phyloP scores from a whole-genome alignment of 2,113 vertebrate species.

The Promerops cafer region DNA sequence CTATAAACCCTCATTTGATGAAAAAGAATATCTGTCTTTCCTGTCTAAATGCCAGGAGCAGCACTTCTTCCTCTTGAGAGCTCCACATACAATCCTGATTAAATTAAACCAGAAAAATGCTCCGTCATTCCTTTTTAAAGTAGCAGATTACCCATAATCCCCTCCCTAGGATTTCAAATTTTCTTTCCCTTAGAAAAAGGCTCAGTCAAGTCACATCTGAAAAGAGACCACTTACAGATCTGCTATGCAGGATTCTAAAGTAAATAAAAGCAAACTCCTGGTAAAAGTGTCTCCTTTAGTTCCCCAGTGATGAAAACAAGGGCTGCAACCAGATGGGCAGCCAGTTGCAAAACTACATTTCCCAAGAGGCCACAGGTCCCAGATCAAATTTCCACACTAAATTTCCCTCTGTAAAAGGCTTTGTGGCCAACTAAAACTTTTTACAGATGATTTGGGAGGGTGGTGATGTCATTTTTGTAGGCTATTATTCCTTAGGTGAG shows the following conservation, averaged over 20 bases:
- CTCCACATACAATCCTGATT: neutral
- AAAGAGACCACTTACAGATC: neutral
- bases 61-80: neutral
- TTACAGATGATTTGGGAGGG: neutral
- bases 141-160: neutral
- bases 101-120: neutral
- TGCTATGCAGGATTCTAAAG: neutral
- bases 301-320: neutral
- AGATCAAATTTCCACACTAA: neutral
- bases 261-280: neutral
- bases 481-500: neutral
- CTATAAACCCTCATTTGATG: neutral
- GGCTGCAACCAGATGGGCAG: neutral
- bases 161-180: neutral
- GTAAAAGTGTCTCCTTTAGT: neutral
- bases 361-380: neutral
- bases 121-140: neutral
- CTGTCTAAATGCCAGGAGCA: neutral
- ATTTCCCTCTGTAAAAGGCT: neutral
- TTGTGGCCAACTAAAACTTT: neutral
- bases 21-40: neutral
- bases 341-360: neutral
- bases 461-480: neutral
- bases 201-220: neutral
- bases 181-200: neutral